Evolutionary conservation across 1,140 invertebrate species (phyloP).

Genomic region (Apis mellifera): DNA sequence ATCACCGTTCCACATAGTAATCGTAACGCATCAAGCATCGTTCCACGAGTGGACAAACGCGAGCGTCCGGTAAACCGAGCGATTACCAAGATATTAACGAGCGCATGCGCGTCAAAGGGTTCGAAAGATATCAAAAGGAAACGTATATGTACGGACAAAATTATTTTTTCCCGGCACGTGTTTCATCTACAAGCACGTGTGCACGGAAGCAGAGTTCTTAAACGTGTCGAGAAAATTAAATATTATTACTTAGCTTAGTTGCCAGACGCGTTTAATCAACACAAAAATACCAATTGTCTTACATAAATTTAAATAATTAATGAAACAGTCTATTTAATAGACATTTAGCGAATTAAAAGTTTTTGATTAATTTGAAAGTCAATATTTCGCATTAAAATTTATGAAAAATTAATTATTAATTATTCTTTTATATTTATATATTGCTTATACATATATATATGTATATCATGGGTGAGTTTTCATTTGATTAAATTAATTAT

Average conservation of each 20-base stretch:
- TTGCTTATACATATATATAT: no score
- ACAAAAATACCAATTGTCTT: background rate
- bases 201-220: slow-evolving; percentile 16
- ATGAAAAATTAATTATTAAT: no score
- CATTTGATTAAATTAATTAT: no score
- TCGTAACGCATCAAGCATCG: background rate
- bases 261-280: slow-evolving; percentile 23
- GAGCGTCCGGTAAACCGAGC: slow-evolving; percentile 1
- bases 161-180: slow-evolving; percentile 8
- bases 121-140: background rate
- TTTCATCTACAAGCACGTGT: slow-evolving; percentile 5
- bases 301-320: background rate
- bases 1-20: background rate
- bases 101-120: background rate
- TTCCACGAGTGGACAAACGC: slow-evolving; percentile 12
- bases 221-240: slow-evolving; percentile 21
- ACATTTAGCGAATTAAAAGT: no score
- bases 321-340: background rate
- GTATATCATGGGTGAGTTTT: no score
- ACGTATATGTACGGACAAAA: background rate
- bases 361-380: no score
- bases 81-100: background rate
- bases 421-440: no score
- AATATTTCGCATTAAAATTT: no score
- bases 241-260: background rate